Evolutionary conservation across 2,797 vertebrate genomes (phyloP).

Genomic region (Parauchenoglanis punctatus): DNA sequence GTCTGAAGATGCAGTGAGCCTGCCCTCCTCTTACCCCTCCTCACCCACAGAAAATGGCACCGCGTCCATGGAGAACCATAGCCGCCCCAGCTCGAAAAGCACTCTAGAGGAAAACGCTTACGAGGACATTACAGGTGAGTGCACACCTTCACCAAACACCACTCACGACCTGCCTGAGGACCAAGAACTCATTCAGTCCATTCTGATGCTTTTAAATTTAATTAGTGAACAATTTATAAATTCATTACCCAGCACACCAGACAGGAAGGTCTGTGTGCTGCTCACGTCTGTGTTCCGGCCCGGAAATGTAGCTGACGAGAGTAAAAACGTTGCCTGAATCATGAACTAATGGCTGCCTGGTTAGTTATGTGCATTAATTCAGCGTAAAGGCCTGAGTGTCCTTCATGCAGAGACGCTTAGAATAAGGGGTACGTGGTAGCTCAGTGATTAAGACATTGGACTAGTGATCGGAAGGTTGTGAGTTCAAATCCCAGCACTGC

Average conservation of each 20-base stretch:
- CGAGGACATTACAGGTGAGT: conserved; percentile 97
- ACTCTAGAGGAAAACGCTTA: conserved; percentile 98
- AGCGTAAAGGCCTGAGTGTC: not conserved
- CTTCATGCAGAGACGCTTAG: not conserved
- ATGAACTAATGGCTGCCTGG: not conserved
- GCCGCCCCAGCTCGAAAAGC: conserved; percentile 90
- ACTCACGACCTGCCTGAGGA: not conserved
- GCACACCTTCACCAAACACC: not conserved
- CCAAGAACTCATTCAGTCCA: not conserved
- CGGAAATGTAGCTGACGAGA: not conserved
- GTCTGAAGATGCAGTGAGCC: conserved; percentile 87
- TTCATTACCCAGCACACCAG: not conserved
- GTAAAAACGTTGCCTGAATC: not conserved
- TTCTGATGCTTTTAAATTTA: not conserved
- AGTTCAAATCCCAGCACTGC: no score
- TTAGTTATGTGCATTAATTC: not conserved
- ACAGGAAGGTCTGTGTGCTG: not conserved
- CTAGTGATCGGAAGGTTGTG: no score
- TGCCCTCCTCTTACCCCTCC: conserved; percentile 83
- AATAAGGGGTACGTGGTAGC: not conserved
- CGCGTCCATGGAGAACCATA: conserved; percentile 73
- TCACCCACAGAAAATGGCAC: conserved; percentile 93
- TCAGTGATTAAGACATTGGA: no score
- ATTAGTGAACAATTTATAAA: not conserved
- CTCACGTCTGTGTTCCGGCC: not conserved